Base-by-base conservation (phyloP, 2,797 vertebrate genomes). In the Gallinago stenura region DNA sequence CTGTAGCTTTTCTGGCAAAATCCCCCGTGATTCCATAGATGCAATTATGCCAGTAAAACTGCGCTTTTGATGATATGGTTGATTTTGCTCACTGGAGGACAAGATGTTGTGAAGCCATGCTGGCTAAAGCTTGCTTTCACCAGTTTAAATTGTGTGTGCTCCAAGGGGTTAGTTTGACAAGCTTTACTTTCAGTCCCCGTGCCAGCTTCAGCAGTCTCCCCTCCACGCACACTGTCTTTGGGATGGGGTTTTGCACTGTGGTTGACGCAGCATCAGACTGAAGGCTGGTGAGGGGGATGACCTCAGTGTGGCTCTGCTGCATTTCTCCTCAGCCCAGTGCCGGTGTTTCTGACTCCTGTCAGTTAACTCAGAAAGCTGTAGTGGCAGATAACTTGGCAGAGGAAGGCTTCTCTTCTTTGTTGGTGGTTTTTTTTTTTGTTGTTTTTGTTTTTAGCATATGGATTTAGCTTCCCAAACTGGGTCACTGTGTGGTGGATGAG, bases 21-120 rank as follows among this genome's bases (percentile, higher is more conserved):
- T 96, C 95, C 95, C 93, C 50, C n/a, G 72, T 86, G 96, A 95
- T 89, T 80, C 84, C 0, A 0, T 65, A 83, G 91, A 91, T 91
- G 95, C 84, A 94, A 91, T 96, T 95, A 94, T 83, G 92, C 93
- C 91, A 86, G 93, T 83, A 95, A 92, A 97, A 96, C 96, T 95
- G 95, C 0, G 72, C 95, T 97, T 97, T 97, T 97, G 96, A 96
- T 95, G 93, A 96, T 96, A 96, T 37, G 86, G 95, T 84, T 93
- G 83, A 89, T 92, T 96, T 91, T 96, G 71, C 89, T 96, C 81
- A 95, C 93, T 94, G 92, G 88, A 96, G 95, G 95, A 92, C 89
- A 95, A 90, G 90, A 56, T 0, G 4, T 94, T 82, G 78, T 92
- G 90, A 95, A 96, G 89, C 89, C 60, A 12, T 73, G 78, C 93